phyloP scores from a whole-genome alignment of 2,888 invertebrate species.

The Halictus quadricinctus region DNA sequence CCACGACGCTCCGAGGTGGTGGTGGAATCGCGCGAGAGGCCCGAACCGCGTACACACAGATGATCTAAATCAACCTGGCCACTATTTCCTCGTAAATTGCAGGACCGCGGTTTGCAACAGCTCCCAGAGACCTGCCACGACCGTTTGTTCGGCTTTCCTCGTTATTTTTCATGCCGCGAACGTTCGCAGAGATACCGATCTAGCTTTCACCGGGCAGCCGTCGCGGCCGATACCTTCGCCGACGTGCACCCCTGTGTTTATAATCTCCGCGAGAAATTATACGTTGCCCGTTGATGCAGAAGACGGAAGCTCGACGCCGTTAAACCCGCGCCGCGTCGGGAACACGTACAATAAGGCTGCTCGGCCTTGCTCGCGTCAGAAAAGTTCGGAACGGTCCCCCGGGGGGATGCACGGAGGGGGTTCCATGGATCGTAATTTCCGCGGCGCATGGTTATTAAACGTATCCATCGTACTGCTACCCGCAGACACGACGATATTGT shows the following conservation, averaged over 20 bases:
- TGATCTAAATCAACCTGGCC: conserved; percentile 7
- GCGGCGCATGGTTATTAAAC: conserved; percentile 29
- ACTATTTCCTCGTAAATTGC: conserved; percentile 23
- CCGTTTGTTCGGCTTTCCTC: conserved; percentile 24
- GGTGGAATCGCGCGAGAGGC: not conserved
- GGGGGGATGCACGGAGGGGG: not conserved
- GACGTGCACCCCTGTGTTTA: conserved; percentile 29
- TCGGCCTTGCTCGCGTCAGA: conserved; percentile 10
- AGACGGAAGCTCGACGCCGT: conserved; percentile 44
- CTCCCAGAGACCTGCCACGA: not conserved
- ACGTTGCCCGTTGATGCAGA: conserved; percentile 24
- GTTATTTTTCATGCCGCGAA: conserved; percentile 30
- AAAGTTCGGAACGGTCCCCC: conserved; percentile 32
- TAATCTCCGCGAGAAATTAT: conserved; percentile 51
- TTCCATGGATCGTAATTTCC: conserved; percentile 44
- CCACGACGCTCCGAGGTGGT: not conserved
- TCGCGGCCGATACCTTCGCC: conserved; percentile 22
- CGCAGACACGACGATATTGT: conserved; percentile 2
- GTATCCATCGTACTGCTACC: conserved; percentile 8
- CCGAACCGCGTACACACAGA: not conserved
- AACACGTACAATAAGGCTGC: conserved; percentile 6
- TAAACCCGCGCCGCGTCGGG: conserved; percentile 31
- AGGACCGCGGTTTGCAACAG: not conserved
- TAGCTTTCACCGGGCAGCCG: conserved; percentile 41
- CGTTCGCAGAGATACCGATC: conserved; percentile 42